Evolutionary conservation across 2,797 vertebrate genomes (phyloP).

Genomic region (Enteromius treurensis): DNA sequence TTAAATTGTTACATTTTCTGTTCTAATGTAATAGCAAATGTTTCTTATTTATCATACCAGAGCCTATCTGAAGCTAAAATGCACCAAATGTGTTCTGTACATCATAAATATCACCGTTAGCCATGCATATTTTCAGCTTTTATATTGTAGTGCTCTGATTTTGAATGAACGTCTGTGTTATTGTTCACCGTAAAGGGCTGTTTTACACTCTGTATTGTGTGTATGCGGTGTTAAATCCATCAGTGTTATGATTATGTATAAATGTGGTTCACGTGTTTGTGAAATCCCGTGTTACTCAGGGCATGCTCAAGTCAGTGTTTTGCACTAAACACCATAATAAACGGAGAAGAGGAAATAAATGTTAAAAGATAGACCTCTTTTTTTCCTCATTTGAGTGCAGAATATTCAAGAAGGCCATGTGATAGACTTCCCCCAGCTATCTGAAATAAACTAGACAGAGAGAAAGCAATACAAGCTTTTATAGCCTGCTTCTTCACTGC

Average conservation of each 20-base stretch:
- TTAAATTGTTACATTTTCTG: not conserved
- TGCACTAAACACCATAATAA: not conserved
- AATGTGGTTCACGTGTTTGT: not conserved
- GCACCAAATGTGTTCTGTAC: not conserved
- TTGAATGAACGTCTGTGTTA: not conserved
- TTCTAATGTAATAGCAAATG: not conserved
- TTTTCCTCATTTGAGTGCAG: not conserved
- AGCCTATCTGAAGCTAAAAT: not conserved
- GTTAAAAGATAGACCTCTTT: not conserved
- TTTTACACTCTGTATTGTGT: not conserved
- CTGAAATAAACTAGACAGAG: not conserved
- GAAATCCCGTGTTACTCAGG: slow-evolving; percentile 22
- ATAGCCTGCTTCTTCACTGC: not conserved
- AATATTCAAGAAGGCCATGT: not conserved
- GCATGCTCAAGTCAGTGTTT: slow-evolving; percentile 1
- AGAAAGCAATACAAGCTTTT: not conserved
- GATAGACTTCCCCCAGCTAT: not conserved
- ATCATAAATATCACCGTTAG: not conserved
- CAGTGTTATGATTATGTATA: not conserved
- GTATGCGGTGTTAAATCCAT: not conserved
- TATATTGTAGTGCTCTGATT: not conserved
- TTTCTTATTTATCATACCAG: not conserved
- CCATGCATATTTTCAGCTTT: not conserved
- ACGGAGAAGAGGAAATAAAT: not conserved
- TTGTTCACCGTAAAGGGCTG: slow-evolving; percentile 28